Percentiles rank a stretch among this genome's conserved stretches.
Conservation (phyloP, 2,797 vertebrate species). For the Poliocrania exsul region DNA sequence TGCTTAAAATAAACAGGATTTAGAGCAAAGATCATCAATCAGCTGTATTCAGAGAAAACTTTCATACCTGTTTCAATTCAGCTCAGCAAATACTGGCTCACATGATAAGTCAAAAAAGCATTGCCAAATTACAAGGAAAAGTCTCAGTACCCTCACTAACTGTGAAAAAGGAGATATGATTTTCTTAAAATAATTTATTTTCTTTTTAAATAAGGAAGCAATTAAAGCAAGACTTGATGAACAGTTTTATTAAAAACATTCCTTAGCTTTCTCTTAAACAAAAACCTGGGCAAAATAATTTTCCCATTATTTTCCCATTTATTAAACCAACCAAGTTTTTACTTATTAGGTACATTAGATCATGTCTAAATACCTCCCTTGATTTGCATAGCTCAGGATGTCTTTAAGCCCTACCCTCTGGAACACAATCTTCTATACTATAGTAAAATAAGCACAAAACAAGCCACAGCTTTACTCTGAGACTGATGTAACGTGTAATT, state of each 20-base stretch:
- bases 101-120: not conserved
- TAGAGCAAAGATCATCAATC: not conserved
- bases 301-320: not conserved
- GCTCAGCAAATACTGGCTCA: not conserved
- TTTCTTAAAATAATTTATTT: not conserved
- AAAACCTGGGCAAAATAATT: not conserved
- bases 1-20: not conserved
- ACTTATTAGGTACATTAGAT: not conserved
- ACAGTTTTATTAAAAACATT: not conserved
- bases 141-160: not conserved
- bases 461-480: not conserved
- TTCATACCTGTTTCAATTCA: not conserved
- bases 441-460: not conserved
- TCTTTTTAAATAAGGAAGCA: not conserved
- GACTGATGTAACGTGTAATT: not conserved
- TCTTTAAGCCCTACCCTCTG: not conserved
- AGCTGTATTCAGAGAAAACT: not conserved
- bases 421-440: not conserved
- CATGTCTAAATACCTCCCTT: not conserved
- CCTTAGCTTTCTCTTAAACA: not conserved
- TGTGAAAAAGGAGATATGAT: accelerated
- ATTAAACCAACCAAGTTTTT: not conserved
- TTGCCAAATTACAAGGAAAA: not conserved
- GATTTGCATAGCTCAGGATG: not conserved
- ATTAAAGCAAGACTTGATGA: not conserved